These are phyloP conservation scores for Pyrochroa serraticornis DNA, from an alignment of 2,888 invertebrate genomes.

Conservation along the genomic window DNA sequence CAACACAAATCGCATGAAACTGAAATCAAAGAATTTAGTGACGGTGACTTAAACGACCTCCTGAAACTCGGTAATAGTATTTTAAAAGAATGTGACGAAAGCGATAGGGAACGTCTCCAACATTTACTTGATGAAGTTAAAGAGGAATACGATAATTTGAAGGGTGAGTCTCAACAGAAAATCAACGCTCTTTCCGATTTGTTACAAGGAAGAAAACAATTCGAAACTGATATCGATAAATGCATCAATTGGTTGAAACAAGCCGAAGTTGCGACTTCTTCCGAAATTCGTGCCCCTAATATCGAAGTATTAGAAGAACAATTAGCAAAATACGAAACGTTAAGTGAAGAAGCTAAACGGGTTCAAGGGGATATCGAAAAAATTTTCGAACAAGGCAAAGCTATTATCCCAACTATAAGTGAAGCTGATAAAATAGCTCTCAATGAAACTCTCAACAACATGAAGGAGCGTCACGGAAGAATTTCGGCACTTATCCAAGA, in stretches of 20 bases:
- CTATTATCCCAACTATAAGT: slow-evolving; percentile 78
- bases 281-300: slow-evolving; percentile 80
- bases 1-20: slow-evolving; percentile 76
- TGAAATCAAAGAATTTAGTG: slow-evolving; percentile 79
- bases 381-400: slow-evolving; percentile 79
- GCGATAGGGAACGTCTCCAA: slow-evolving; percentile 70
- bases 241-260: slow-evolving; percentile 90
- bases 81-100: slow-evolving; percentile 82
- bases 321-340: slow-evolving; percentile 80
- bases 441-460: slow-evolving; percentile 77
- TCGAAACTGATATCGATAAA: slow-evolving; percentile 81
- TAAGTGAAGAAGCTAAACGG: slow-evolving; percentile 75
- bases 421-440: slow-evolving; percentile 86
- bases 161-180: slow-evolving; percentile 75
- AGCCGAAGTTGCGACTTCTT: slow-evolving; percentile 84
- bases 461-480: slow-evolving; percentile 79
- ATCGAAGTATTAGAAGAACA: slow-evolving; percentile 87
- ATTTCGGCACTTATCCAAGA: slow-evolving; percentile 78
- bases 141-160: slow-evolving; percentile 73
- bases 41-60: slow-evolving; percentile 75
- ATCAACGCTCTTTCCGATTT: slow-evolving; percentile 74
- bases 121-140: slow-evolving; percentile 71
- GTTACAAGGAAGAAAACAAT: slow-evolving; percentile 77
- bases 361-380: slow-evolving; percentile 75
- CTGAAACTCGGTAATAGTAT: slow-evolving; percentile 77